phyloP scores from a whole-genome alignment of 2,797 vertebrate species.

The Coranthus polyacanthus region DNA sequence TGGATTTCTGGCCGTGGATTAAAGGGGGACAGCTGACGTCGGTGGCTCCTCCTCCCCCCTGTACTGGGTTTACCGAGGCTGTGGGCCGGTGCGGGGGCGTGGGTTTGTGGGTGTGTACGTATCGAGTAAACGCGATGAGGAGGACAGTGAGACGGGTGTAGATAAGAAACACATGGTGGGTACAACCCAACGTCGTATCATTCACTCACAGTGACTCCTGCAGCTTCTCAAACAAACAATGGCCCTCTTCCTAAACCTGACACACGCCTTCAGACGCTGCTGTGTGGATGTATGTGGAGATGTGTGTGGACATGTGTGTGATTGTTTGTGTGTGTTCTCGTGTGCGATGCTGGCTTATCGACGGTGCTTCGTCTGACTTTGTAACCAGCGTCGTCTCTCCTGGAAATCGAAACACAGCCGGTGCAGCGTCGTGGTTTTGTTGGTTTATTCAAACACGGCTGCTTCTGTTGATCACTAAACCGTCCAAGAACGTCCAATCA shows the following conservation, averaged over 20 bases:
- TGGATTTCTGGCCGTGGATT: too few species aligned
- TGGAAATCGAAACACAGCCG: background rate
- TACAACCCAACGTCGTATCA: conserved; percentile 55
- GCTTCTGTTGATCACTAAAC: too few species aligned
- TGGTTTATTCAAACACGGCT: too few species aligned
- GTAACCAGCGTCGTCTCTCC: conserved; percentile 43
- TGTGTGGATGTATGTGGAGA: conserved; percentile 16
- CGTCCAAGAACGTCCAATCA: too few species aligned
- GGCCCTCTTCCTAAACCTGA: conserved; percentile 53
- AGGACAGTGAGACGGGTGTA: conserved; percentile 34
- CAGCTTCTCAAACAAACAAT: conserved; percentile 39
- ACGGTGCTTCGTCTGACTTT: conserved; percentile 53
- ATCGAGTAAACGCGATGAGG: too few species aligned
- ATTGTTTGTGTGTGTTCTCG: too few species aligned
- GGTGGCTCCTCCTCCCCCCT: too few species aligned
- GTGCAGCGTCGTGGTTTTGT: too few species aligned
- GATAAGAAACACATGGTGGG: conserved; percentile 62
- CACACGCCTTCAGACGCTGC: conserved; percentile 15
- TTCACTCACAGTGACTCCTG: conserved; percentile 44
- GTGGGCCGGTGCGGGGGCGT: too few species aligned
- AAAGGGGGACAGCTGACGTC: too few species aligned
- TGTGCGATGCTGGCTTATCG: conserved; percentile 17
- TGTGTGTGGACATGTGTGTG: conserved; percentile 20
- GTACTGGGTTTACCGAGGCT: too few species aligned
- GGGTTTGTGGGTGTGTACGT: too few species aligned